phyloP scores from a whole-genome alignment of 1,140 invertebrate genomes.

The Linepithema humile region DNA sequence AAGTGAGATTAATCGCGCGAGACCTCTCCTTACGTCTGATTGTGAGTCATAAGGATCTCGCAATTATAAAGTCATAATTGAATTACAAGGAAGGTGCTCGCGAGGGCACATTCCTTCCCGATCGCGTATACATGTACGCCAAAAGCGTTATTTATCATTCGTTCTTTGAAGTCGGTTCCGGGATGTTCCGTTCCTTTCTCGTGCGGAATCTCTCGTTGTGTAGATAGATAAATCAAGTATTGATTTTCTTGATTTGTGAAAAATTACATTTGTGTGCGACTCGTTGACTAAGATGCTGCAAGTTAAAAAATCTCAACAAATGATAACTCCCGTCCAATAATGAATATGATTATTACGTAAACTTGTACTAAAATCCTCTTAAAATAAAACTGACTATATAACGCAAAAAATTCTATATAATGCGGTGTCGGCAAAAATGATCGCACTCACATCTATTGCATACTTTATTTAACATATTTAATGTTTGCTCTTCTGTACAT shows the following conservation, averaged over 20 bases:
- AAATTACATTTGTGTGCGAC: not conserved
- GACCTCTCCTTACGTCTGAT: slow-evolving; percentile 47
- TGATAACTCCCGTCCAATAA: not conserved
- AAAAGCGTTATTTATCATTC: slow-evolving; percentile 27
- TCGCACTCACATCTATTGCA: too few species aligned
- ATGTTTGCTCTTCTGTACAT: too few species aligned
- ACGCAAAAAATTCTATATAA: too few species aligned
- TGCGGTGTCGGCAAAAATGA: too few species aligned
- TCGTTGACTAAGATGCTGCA: not conserved
- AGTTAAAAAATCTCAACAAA: not conserved
- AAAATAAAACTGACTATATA: too few species aligned
- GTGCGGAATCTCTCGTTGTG: not conserved
- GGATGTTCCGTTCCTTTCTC: not conserved
- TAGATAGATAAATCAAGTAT: not conserved
- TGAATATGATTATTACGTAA: not conserved
- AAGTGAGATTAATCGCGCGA: slow-evolving; percentile 69
- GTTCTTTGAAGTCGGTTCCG: slow-evolving; percentile 5
- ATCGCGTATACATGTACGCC: not conserved
- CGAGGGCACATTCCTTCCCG: slow-evolving; percentile 29
- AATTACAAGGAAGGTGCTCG: slow-evolving; percentile 40
- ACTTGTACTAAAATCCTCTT: not conserved
- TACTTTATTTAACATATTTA: too few species aligned
- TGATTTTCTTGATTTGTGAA: not conserved
- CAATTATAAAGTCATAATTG: slow-evolving; percentile 66
- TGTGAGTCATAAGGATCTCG: slow-evolving; percentile 64